Evolutionary conservation across 2,888 invertebrate species (phyloP), one percentile per base, ranked within the genome.

Genomic region (Ectropis crepuscularia): DNA sequence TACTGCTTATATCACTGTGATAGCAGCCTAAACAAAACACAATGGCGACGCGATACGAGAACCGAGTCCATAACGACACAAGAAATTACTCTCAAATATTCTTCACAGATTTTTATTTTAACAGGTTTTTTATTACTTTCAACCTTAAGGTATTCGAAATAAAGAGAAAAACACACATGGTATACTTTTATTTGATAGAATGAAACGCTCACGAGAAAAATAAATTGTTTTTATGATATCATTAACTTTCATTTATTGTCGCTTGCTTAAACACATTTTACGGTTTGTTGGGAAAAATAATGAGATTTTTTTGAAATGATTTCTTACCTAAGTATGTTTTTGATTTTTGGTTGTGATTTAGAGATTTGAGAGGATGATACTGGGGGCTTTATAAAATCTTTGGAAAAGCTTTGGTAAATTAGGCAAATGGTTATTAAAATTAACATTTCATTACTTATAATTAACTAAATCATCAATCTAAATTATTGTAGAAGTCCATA

Each of bases 41-140:
- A 81, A 83, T 78, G 70, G 76, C 69, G 69, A 66, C 61, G 60
- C 69, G 75, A 73, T 67, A 67, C 69, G 75, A 74, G 74, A 74
- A 73, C 68, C 47, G 61, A 68, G 68, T 68, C 70, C 70, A 68
- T 76, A 80, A 82, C 77, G 79, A 81, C 82, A 81, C 72, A 74
- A 78, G 77, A 84, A 84, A 86, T 84, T 83, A 84, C 83, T 83
- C 79, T 42, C 53, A 53, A 70, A 69, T 64, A 68, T 71, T 61
- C 60, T 49, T 65, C 66, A 49, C 76, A 75, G 77, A 75, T 78
- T 57, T 75, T 73, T 73, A 70, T 71, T 69, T 70, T 57, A 54
- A 42, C 62, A 67, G 50, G 41, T 57, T 53, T 47, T 53, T 42
- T 50, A 53, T 42, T n/a, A 75, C 61, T 74, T 67, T 68, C 61